Base-by-base conservation (phyloP, 2,888 invertebrate species). In the Torymus auratus region DNA sequence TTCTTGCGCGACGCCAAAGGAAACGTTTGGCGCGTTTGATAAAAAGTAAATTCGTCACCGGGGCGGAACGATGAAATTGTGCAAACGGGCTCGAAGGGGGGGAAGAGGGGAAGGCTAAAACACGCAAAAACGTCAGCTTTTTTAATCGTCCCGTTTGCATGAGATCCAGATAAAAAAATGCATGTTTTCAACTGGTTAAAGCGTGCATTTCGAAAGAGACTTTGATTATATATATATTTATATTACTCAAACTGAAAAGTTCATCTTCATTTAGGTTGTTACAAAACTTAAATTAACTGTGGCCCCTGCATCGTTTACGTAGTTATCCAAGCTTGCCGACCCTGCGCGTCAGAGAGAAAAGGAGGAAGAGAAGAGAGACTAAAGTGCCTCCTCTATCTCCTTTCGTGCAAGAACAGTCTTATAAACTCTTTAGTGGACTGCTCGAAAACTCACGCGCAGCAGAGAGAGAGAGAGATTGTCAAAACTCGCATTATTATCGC, bases 361-460 rank as follows among this genome's bases (percentile, higher is more conserved):
- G 0, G 28, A 28, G 28, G 20, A 10, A 41, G 41, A 41, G 41
- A 41, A 41, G 41, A 41, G 12, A 68, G 14, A 52, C 56, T 74
- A 55, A 70, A 70, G 62, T 69, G 62, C 62, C 55, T 65, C 20
- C 58, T 55, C 78, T 73, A 68, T 72, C 60, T 78, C 60, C 58
- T 73, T 64, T 69, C 55, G 50, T 62, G 20, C 65, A 69, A 69
- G 74, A 56, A 53, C 73, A 55, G 56, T 70, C 50, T 74, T 79
- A 62, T 69, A 74, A 74, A 74, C 73, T 64, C 79, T 62, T 69
- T 73, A 56, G 61, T 56, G 56, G 62, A 69, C 5, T 55, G 41
- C 41, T 41, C 41, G 41, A 5, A 0, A 41, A 41, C 74, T 62
- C 12, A 53, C 53, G 13, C 65, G 41, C n/a, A 20, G 20, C 20